Percentiles rank a stretch among this genome's conserved stretches.
These are phyloP conservation scores for Ornithoptera priamus DNA, from an alignment of 2,888 invertebrate genomes.

Conservation along the genomic window DNA sequence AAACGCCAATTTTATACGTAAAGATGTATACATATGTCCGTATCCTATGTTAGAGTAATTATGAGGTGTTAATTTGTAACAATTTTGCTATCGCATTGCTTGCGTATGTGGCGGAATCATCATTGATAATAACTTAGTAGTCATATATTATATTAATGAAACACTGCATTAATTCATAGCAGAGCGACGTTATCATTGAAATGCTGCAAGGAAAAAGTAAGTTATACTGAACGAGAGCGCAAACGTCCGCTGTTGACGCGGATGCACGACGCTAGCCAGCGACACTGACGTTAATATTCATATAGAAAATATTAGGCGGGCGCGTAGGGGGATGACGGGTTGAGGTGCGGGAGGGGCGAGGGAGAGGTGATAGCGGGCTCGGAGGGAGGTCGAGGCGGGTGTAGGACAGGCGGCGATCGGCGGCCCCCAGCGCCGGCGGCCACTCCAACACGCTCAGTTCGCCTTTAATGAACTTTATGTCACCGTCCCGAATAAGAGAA, in stretches of 20 bases:
- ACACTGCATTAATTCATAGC: background rate
- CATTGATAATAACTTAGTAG: background rate
- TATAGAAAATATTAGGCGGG: constrained; percentile 67
- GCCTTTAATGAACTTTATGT: constrained; percentile 79
- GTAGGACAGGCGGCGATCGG: constrained; percentile 43
- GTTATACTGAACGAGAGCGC: background rate
- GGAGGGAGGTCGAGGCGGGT: constrained; percentile 18
- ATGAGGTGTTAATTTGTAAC: too few relatives aligned
- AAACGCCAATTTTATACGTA: too few relatives aligned
- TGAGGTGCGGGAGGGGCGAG: constrained; percentile 34
- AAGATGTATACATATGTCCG: too few relatives aligned
- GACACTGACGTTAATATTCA: constrained; percentile 55
- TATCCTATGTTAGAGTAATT: too few relatives aligned
- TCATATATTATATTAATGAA: background rate
- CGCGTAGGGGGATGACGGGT: constrained; percentile 34
- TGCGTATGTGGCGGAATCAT: background rate
- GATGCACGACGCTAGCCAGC: constrained; percentile 41
- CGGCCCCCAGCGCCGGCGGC: constrained; percentile 59
- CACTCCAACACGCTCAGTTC: constrained; percentile 75
- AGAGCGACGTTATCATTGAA: background rate
- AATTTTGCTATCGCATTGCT: too few relatives aligned
- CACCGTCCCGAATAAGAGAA: constrained; percentile 74
- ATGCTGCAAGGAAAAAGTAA: background rate
- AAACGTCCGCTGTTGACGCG: constrained; percentile 31
- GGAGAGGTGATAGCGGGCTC: constrained; percentile 27